phyloP scores from a whole-genome alignment of 2,113 vertebrate species.

The Pedetes capensis region DNA sequence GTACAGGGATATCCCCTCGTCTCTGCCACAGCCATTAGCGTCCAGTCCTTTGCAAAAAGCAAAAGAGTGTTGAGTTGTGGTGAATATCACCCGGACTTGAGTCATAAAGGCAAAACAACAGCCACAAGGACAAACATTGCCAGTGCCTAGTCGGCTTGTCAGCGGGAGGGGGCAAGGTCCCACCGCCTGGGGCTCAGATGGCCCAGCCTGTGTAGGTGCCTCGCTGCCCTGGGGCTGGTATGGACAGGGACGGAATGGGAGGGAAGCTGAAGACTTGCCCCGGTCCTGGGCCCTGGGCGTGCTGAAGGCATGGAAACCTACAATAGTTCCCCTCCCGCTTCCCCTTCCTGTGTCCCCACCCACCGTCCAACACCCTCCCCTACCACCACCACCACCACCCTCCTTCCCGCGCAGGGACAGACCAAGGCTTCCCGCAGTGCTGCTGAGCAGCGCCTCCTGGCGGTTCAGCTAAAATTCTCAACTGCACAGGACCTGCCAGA shows the following conservation, averaged over 20 bases:
- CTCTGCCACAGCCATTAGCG: background rate
- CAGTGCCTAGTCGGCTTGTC: conserved; percentile 18
- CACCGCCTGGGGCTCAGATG: background rate
- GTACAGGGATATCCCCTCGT: background rate
- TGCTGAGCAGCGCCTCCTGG: conserved; percentile 70
- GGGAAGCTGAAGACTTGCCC: background rate
- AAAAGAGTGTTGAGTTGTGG: conserved; percentile 51
- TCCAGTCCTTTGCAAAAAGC: conserved; percentile 5
- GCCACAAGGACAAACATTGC: conserved; percentile 57
- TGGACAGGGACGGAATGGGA: background rate
- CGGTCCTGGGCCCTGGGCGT: background rate
- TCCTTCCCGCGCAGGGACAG: conserved; percentile 42
- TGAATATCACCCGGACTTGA: conserved; percentile 14
- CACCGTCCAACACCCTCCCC: background rate
- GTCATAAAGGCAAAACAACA: conserved; percentile 37
- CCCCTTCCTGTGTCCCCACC: background rate
- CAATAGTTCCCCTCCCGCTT: background rate
- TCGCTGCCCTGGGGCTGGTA: background rate
- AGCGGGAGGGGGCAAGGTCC: background rate
- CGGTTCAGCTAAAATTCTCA: conserved; percentile 23
- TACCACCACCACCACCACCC: background rate
- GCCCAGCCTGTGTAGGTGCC: background rate
- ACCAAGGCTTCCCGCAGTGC: background rate
- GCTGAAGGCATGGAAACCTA: background rate
- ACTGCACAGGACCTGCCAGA: background rate